These are phyloP conservation scores for Hylyphantes graminicola DNA, from an alignment of 1,140 invertebrate species.

Conservation along the genomic window DNA sequence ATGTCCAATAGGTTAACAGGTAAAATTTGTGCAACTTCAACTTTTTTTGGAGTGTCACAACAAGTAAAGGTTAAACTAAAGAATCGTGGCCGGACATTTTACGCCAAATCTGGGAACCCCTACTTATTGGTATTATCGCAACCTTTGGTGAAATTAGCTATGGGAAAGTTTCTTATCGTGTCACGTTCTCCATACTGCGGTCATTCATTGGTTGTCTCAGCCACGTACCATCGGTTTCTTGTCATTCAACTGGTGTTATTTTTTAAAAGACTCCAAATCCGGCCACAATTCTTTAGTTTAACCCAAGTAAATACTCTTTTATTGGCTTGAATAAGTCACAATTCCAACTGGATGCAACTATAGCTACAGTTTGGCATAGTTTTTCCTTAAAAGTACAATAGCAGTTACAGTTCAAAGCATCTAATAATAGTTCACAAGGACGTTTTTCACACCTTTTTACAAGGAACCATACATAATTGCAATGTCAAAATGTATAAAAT, in stretches of 20 bases:
- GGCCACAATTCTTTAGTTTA: no score
- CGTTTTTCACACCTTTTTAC: not conserved
- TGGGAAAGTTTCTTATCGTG: no score
- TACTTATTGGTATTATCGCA: no score
- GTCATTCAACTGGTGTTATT: no score
- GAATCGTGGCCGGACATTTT: no score
- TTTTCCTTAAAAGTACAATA: slow-evolving; percentile 8
- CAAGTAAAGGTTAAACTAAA: no score
- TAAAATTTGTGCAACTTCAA: slow-evolving; percentile 46
- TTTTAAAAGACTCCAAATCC: no score
- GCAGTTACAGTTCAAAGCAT: slow-evolving; percentile 14
- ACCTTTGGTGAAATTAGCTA: no score
- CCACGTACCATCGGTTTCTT: no score
- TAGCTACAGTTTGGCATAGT: slow-evolving; percentile 8
- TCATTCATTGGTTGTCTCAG: no score
- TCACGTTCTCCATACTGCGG: no score
- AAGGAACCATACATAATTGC: not conserved
- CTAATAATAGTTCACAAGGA: slow-evolving; percentile 18
- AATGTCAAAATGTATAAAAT: slow-evolving; percentile 9
- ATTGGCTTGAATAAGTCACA: slow-evolving; percentile 10
- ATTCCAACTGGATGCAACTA: slow-evolving; percentile 7
- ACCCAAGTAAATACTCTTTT: slow-evolving; percentile 6
- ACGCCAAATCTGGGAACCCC: no score
- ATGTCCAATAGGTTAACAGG: slow-evolving; percentile 39
- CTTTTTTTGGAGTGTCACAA: slow-evolving; percentile 10